Evolutionary conservation across 2,888 invertebrate species (phyloP), one percentile per base, ranked within the genome.

Genomic region (Microplitis deprimator): DNA sequence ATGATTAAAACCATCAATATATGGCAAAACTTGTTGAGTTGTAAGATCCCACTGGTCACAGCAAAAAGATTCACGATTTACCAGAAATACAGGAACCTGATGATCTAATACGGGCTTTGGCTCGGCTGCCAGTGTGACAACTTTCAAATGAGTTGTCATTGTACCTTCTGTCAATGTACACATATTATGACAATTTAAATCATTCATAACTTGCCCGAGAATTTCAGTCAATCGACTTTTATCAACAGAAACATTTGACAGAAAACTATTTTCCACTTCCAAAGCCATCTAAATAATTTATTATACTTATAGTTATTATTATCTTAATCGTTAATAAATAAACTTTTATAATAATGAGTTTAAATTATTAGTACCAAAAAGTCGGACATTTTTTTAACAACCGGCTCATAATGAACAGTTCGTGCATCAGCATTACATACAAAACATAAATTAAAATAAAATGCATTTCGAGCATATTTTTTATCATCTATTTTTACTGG

Each of bases 361-460:
- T 70, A 39, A 72, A 29, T 29, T 4, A 29, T 41, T 65, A 92
- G 92, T 86, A 94, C 94, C 88, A 98, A 91, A 90, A 97, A 98
- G 87, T 97, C 96, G 0, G 97, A 96, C 72, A 98, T 93, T 89
- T 98, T 98, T 86, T 96, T 97, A 0, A 98, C 96, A 7, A 98
- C 96, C 0, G 97, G 95, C 87, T 98, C 98, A 90, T 98, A 98
- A 85, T 97, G 97, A 1, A 96, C 95, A 0, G 97, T 97, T 77
- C 96, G 93, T 0, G 97, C 95, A 91, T 95, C 94, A 73, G 96
- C 95, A 87, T 97, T 96, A 87, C 97, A 98, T 0, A 98, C 97
- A 88, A 98, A 97, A 90, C 98, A 98, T 41, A 97, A 90, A 91
- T 98, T 98, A 91, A 98, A 98, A 80, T 97, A 95, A 85, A 97